These are phyloP conservation scores for Trichopoda pennipes DNA, from an alignment of 2,888 invertebrate species.

Conservation along the genomic window DNA sequence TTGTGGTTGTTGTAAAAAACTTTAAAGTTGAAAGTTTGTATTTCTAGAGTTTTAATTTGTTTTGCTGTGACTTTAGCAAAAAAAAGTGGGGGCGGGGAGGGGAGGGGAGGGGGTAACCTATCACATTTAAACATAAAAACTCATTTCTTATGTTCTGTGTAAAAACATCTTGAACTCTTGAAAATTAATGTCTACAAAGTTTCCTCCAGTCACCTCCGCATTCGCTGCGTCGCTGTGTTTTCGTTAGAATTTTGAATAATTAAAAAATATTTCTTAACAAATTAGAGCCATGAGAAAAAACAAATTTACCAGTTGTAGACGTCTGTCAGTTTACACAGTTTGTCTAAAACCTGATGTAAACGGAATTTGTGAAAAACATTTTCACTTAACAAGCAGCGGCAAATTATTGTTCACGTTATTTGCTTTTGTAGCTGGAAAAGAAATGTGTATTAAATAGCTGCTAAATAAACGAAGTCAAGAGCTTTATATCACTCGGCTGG, in stretches of 20 bases:
- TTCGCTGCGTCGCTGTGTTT: too few relatives aligned
- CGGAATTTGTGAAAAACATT: background rate
- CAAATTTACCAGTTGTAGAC: background rate
- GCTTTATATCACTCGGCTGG: too few relatives aligned
- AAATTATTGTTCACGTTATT: background rate
- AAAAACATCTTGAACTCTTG: slow-evolving; percentile 31
- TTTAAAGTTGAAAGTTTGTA: slow-evolving; percentile 37
- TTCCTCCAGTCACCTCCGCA: background rate
- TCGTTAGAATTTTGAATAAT: background rate
- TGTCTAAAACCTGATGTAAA: background rate
- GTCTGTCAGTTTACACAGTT: background rate
- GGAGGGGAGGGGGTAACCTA: too few relatives aligned
- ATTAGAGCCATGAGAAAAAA: background rate
- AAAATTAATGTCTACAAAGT: slow-evolving; percentile 44
- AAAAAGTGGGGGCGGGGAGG: too few relatives aligned
- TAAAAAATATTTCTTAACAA: too few relatives aligned
- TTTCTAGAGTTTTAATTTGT: slow-evolving; percentile 59
- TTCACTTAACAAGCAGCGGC: background rate
- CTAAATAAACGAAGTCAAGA: too few relatives aligned
- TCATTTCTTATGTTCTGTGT: slow-evolving; percentile 24
- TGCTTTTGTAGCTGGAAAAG: background rate
- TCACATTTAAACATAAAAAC: background rate
- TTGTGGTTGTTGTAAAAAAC: slow-evolving; percentile 36
- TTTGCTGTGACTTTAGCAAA: slow-evolving; percentile 45
- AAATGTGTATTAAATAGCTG: too few relatives aligned